Evolutionary conservation across 2,888 invertebrate genomes (phyloP), one percentile per base, ranked within the genome.

Genomic region (Villa cingulata): DNA sequence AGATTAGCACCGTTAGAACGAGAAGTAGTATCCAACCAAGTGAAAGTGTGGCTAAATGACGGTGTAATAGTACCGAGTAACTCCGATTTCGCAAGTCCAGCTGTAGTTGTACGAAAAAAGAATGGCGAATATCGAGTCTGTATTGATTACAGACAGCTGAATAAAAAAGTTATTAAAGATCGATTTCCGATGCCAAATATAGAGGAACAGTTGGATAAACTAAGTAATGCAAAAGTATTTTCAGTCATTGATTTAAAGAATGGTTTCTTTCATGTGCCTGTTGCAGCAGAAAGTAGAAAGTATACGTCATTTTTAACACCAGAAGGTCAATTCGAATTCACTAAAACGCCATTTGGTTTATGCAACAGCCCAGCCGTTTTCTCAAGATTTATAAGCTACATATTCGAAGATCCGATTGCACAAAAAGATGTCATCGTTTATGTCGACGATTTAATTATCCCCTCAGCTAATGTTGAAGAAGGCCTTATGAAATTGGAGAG

Each of bases 241-340:
- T 57, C 52, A 10, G 54, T 57, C 14, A 44, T 60, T 12, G 59
- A 58, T 45, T 43, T 64, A 5, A 53, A 56, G 1, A 60, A 58
- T 19, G 60, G 59, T 0, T 62, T 61, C 46, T 61, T 61, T 37
- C 63, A 64, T 40, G 55, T 63, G 1, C 55, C 54, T 1, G 48
- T 63, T 29, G 48, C 56, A 15, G 37, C 54, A 46, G 43, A 41
- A 10, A 51, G 55, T 4, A 44, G 39, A 27, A 53, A 54, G 32
- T 54, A 54, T 19, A 61, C 60, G 4, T 55, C 59, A 2, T 61
- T 62, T 43, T 49, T 57, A 4, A 57, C 57, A 4, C 56, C 54
- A 1, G 53, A 54, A 9, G 57, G 57, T 4, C 55, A 56, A 16
- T 60, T 53, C n/a, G 57, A 60, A 41, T 59, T 57, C 44, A 41